Percentiles rank a stretch among this genome's conserved stretches.
These are phyloP conservation scores for Drosophila melanocephala DNA, from an alignment of 2,888 invertebrate genomes.

Conservation along the genomic window DNA sequence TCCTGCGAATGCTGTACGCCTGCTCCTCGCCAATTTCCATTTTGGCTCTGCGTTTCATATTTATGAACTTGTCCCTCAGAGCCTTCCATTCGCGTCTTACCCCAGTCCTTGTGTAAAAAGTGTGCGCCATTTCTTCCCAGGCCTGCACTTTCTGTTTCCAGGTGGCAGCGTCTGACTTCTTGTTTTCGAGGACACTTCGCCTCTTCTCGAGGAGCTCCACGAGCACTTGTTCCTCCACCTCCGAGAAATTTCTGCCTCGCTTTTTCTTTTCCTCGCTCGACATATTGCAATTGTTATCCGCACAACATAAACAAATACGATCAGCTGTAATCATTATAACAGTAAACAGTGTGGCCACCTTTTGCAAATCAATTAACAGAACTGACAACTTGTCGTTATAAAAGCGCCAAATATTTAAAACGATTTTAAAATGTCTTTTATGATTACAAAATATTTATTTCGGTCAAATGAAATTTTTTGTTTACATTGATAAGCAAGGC, in stretches of 20 bases:
- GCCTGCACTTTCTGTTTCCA: slow-evolving; percentile 24
- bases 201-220: slow-evolving; percentile 22
- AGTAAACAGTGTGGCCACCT: neutral
- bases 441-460: neutral
- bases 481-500: neutral
- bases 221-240: slow-evolving; percentile 25
- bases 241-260: slow-evolving; percentile 32
- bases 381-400: slow-evolving; percentile 11
- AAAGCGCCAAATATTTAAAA: neutral
- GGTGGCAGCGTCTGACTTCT: slow-evolving; percentile 16
- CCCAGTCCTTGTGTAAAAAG: slow-evolving; percentile 23
- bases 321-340: slow-evolving; percentile 15
- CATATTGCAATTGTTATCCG: slow-evolving; percentile 17
- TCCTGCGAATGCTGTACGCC: neutral
- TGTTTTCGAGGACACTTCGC: slow-evolving; percentile 18
- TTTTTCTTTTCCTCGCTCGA: slow-evolving; percentile 31
- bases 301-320: slow-evolving; percentile 10
- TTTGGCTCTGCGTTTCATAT: slow-evolving; percentile 25
- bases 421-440: neutral
- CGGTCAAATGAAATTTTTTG: neutral
- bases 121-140: slow-evolving; percentile 42
- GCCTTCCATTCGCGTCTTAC: slow-evolving; percentile 30
- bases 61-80: slow-evolving; percentile 25
- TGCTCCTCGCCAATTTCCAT: neutral
- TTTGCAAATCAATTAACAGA: neutral